Evolutionary conservation across 2,797 vertebrate species (phyloP), one percentile per base, ranked within the genome.

Genomic region (Phataginus tetradactyla): DNA sequence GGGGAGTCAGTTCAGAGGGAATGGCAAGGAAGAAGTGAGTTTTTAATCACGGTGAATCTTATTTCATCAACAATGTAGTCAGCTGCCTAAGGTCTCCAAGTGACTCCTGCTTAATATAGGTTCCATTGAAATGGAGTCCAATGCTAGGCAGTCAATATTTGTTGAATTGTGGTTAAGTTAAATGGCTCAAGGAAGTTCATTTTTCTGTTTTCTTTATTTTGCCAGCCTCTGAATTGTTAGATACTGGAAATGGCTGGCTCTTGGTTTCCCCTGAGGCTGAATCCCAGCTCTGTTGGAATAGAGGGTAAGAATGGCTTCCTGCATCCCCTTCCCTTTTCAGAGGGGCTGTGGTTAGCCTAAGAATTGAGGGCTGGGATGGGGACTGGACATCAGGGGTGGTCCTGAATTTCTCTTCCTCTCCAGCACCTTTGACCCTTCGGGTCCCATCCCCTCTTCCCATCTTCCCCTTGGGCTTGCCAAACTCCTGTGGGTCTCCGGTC

Each of bases 81-180:
- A 39, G 68, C 79, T 13, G 8, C 63, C 71, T 61, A 2, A 37
- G 51, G 14, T 64, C 90, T 69, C 64, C 0, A 0, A 51, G 59
- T 3, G 68, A 57, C 57, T 69, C 61, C 55, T 14, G 68, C 53
- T 83, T 88, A 45, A 17, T 18, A 14, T 83, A 25, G 15, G 2
- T 37, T 53, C 75, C 66, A 32, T 9, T 5, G 45, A 63, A 61
- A 51, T 45, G 53, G 61, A 87, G 57, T 2, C 51, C 21, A 25
- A n/a, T 9, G 69, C 86, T 49, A 34, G 55, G 74, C 34, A n/a
- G 59, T 51, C 90, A 34, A 37, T 90, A 77, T 94, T 87, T 86
- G 86, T 57, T 85, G 71, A 78, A 21, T 14, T 94, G 85, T 61
- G 95, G 80, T 90, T 94, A 66, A 78, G 63, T 68, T 45, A 72